Evolutionary conservation across 1,140 invertebrate genomes (phyloP), one percentile per base, ranked within the genome.

Genomic region (Lethocerus indicus): DNA sequence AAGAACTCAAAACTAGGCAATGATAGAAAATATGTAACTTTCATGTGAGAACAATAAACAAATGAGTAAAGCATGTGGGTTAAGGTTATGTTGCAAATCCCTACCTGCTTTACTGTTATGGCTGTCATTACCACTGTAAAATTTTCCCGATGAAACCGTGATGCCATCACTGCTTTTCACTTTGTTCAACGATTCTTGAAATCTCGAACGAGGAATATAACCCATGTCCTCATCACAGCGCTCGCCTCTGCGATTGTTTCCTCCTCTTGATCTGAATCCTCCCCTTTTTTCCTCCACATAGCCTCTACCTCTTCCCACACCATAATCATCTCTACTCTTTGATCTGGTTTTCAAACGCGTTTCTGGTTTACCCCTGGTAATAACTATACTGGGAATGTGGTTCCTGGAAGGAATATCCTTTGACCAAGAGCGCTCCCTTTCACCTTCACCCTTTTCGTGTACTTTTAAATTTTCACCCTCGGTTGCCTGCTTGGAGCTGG

Each of bases 221-320:
- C 23, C 26, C 21, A 13, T 43, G 14, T 50, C 36, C 26, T 35
- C 42, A 41, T 29, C 12, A n/a, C n/a, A n/a, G 13, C 40, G 36
- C 18, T 43, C 24, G 20, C 35, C 32, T 35, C 35, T 29, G 29
- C 21, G 14, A 21, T 21, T 13, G 7, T 18, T 23, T 36, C n/a
- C 21, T 25, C 37, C 29, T 29, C 41, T 42, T 12, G 26, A 28
- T 32, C 41, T 46, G 25, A 32, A 42, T 21, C 41, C 48, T 23
- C 20, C 20, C 24, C 41, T 18, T 23, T 25, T 42, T 5, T 50
- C 41, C 16, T 50, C 41, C 32, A 26, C 45, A 37, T 32, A 49
- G n/a, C n/a, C n/a, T 25, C 39, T 14, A 9, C 32, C 81, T 88
- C 55, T 35, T 2, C 41, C 35, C 27, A 13, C 9, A 21, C 40